A percentile compares a stretch with the other conserved stretches of the same genome.
Evolutionary conservation across 2,888 invertebrate genomes (phyloP).

Genomic region (Volucella zonaria): DNA sequence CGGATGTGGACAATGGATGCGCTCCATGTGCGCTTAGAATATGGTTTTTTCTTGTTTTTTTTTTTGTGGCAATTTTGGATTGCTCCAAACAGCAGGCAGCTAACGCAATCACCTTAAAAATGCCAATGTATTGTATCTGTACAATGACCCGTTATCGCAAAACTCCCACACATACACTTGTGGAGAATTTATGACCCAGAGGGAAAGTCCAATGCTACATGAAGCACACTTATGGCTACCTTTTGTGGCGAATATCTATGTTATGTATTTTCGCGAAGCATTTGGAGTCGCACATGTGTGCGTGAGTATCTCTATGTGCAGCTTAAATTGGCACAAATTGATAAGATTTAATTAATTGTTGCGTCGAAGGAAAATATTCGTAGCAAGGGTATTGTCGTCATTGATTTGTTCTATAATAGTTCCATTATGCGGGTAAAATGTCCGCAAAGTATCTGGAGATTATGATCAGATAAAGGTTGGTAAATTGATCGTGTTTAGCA

Average conservation of each 20-base stretch:
- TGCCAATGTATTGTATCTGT: constrained; percentile 5
- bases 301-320: neutral
- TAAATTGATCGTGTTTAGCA: too few relatives aligned
- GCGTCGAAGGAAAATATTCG: neutral
- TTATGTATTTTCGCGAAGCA: neutral
- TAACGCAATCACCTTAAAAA: neutral
- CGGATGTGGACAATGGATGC: constrained; percentile 66
- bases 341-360: constrained; percentile 48
- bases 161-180: constrained; percentile 2
- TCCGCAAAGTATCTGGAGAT: too few relatives aligned
- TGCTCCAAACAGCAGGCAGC: neutral
- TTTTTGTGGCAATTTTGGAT: too few relatives aligned
- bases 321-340: constrained; percentile 56
- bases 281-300: neutral
- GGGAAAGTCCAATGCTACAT: constrained; percentile 21
- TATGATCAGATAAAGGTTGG: too few relatives aligned
- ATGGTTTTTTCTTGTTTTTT: too few relatives aligned
- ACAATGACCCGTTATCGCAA: constrained; percentile 12
- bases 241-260: neutral
- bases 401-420: too few relatives aligned
- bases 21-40: constrained; percentile 49
- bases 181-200: constrained; percentile 23
- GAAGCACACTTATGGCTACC: neutral
- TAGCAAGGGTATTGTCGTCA: too few relatives aligned
- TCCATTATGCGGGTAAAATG: too few relatives aligned